Percentiles rank a stretch among this genome's conserved stretches.
Evolutionary conservation across 35 echinoderm and acorn worm genomes (phyloP).

Genomic region (Nesometra sesokonis): DNA sequence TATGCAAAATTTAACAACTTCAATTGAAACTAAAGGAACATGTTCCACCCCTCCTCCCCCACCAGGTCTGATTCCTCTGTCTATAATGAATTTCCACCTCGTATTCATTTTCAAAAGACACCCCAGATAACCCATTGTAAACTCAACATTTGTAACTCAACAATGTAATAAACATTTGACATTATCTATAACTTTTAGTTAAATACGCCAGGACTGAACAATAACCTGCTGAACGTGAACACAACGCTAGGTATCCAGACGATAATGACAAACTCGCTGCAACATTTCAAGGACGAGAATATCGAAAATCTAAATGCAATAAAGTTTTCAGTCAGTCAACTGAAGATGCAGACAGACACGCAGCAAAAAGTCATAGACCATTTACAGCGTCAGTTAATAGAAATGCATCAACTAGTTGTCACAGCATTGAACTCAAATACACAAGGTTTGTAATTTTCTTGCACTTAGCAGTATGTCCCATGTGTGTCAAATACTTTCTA

Average conservation of each 20-base stretch:
- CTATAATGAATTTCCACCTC: no score
- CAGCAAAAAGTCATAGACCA: background rate
- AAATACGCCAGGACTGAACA: conserved; percentile 13
- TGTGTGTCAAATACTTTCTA: no score
- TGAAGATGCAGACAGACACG: background rate
- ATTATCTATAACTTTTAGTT: background rate
- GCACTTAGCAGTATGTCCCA: no score
- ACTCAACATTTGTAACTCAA: no score
- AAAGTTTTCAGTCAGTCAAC: background rate
- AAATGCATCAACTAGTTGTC: background rate
- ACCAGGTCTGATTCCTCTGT: no score
- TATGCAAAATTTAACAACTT: no score
- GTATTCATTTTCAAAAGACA: no score
- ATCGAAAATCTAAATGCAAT: background rate
- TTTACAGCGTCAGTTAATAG: background rate
- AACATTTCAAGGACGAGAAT: conserved; percentile 18
- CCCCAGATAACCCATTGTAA: no score
- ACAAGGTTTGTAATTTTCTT: background rate
- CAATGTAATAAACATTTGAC: no score
- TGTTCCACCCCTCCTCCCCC: no score
- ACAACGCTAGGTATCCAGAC: conserved; percentile 26
- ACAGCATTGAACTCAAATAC: background rate
- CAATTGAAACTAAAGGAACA: no score
- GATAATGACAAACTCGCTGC: background rate
- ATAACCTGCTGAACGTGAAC: conserved; percentile 27